phyloP scores from a whole-genome alignment of 2,888 invertebrate genomes.

The Helobdella robusta region DNA sequence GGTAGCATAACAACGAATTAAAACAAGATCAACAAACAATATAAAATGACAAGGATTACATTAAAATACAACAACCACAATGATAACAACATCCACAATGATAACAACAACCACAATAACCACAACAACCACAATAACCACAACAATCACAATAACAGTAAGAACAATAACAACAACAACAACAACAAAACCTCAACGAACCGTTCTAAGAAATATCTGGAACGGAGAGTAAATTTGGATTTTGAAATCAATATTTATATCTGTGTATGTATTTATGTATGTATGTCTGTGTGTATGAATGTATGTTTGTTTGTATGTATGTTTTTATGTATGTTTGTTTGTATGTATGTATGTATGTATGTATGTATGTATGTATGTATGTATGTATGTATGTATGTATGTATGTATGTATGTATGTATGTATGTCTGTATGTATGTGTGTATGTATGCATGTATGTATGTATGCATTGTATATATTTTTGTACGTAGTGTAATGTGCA shows the following conservation, averaged over 20 bases:
- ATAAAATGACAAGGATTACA: no score
- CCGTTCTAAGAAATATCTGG: not conserved
- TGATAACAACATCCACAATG: not conserved
- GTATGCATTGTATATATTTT: no score
- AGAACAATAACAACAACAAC: not conserved
- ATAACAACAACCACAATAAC: not conserved
- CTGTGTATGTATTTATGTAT: no score
- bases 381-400: constrained; percentile 26
- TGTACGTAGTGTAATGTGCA: no score
- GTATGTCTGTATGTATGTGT: no score
- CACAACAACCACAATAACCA: not conserved
- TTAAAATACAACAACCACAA: no score
- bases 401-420: constrained; percentile 22
- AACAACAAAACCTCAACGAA: not conserved
- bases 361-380: constrained; percentile 23
- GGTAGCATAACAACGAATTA: no score
- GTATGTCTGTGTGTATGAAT: no score
- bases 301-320: no score
- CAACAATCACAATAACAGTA: not conserved
- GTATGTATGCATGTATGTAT: constrained; percentile 9
- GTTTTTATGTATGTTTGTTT: no score
- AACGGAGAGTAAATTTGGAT: not conserved
- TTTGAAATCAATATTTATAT: not conserved
- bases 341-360: constrained; percentile 18
- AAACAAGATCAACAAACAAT: no score